phyloP scores from a whole-genome alignment of 2,797 vertebrate genomes.

The Oophaga sylvatica region DNA sequence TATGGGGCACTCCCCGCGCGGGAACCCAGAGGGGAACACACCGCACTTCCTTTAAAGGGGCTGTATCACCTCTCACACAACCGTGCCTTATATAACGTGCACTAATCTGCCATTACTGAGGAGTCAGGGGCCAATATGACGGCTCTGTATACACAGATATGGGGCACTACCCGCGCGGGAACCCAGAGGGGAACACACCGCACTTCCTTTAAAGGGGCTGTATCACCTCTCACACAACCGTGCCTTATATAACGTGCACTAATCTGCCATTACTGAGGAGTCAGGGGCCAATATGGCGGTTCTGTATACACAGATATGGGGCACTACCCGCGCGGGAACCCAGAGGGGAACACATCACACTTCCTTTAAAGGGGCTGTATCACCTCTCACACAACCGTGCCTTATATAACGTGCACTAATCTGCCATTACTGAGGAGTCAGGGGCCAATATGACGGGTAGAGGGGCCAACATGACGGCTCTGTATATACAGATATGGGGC shows the following conservation, averaged over 20 bases:
- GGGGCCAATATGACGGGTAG: no score
- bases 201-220: conserved; percentile 7
- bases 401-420: neutral
- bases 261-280: neutral
- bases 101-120: neutral
- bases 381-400: neutral
- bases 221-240: neutral
- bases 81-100: neutral
- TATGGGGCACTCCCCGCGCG: neutral
- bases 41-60: neutral
- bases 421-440: no score
- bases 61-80: neutral
- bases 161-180: neutral
- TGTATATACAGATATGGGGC: neutral
- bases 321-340: neutral
- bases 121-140: neutral
- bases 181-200: neutral
- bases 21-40: neutral
- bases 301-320: neutral
- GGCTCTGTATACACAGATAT: neutral
- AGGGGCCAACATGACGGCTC: neutral
- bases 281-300: neutral
- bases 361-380: conserved; percentile 15
- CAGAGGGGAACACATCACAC: neutral
- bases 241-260: neutral